Evolutionary conservation across 2,113 vertebrate species (phyloP).

Genomic region (Pyrgilauda ruficollis): DNA sequence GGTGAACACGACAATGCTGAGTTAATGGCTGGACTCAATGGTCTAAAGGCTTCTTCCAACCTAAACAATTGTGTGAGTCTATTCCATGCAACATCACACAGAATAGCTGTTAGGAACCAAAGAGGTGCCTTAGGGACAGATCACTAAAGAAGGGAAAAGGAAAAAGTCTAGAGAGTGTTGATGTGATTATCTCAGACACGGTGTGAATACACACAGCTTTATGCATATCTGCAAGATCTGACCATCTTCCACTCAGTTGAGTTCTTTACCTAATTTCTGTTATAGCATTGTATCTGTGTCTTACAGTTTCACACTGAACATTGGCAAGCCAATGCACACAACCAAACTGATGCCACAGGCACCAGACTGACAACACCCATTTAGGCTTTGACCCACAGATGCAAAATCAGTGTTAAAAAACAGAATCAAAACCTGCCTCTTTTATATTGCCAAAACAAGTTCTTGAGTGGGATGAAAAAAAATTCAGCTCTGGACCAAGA

Average conservation of each 20-base stretch:
- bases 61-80: background rate
- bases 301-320: background rate
- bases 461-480: background rate
- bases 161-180: background rate
- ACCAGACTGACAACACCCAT: fast-evolving
- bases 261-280: background rate
- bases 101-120: background rate
- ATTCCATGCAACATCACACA: background rate
- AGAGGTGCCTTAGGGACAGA: background rate
- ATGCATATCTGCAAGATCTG: background rate
- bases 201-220: background rate
- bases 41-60: background rate
- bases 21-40: background rate
- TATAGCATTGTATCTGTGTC: background rate
- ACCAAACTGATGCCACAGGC: background rate
- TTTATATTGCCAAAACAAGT: background rate
- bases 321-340: background rate
- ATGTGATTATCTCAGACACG: background rate
- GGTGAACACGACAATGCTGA: background rate
- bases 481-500: background rate
- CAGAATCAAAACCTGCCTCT: background rate
- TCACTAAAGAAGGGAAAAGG: background rate
- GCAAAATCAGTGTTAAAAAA: background rate
- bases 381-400: background rate
- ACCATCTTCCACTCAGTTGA: background rate